Conservation (phyloP, 2,113 vertebrate species). For the Eupsittula cactorum region DNA sequence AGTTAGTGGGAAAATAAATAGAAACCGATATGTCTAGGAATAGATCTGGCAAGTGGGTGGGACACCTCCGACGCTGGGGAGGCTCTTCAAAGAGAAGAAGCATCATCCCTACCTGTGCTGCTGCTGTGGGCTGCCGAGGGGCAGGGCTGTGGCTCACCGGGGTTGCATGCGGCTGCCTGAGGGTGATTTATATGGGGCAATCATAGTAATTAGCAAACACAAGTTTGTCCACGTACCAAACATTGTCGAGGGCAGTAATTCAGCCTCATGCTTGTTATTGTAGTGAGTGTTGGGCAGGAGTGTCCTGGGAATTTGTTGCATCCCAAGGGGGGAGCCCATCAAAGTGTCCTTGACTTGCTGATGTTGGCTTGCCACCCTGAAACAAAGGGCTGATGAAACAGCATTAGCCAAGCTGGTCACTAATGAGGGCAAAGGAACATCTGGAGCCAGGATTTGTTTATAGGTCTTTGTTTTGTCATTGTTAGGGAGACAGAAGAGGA, state of each 20-base stretch:
- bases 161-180: not conserved
- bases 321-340: slow-evolving; percentile 35
- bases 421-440: slow-evolving; percentile 63
- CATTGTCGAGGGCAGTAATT: slow-evolving; percentile 59
- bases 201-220: slow-evolving; percentile 26
- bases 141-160: not conserved
- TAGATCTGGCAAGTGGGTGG: not conserved
- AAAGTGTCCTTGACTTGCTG: slow-evolving; percentile 48
- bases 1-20: slow-evolving; percentile 38
- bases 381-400: slow-evolving; percentile 65
- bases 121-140: not conserved
- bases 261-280: slow-evolving; percentile 36
- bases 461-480: slow-evolving; percentile 60
- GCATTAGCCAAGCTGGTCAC: slow-evolving; percentile 41
- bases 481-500: slow-evolving; percentile 58
- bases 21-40: slow-evolving; percentile 58
- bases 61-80: not conserved
- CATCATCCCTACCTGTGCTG: not conserved
- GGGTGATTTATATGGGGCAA: slow-evolving; percentile 48
- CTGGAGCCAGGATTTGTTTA: slow-evolving; percentile 60
- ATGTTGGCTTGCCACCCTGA: slow-evolving; percentile 65
- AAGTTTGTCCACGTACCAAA: slow-evolving; percentile 67
- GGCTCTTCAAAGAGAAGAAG: slow-evolving; percentile 6
- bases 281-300: slow-evolving; percentile 54
- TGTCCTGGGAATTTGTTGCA: slow-evolving; percentile 46